phyloP scores from a whole-genome alignment of 2,888 invertebrate genomes.

The Digitonthophagus gazella region DNA sequence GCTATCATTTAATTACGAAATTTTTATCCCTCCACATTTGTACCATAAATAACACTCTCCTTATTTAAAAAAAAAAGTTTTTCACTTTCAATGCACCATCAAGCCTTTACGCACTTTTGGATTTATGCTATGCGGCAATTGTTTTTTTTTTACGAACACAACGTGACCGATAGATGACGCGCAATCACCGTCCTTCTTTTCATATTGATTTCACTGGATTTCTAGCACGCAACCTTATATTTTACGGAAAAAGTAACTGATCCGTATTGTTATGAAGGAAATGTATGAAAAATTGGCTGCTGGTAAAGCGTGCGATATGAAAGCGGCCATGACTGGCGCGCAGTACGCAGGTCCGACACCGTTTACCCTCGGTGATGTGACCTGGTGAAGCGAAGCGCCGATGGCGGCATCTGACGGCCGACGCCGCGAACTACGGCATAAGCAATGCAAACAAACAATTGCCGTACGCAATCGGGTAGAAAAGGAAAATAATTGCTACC shows the following conservation, averaged over 20 bases:
- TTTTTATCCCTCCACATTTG: neutral
- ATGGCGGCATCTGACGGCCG: slow-evolving; percentile 22
- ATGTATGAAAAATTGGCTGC: neutral
- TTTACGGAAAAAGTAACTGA: neutral
- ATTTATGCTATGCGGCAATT: neutral
- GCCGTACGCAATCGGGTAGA: neutral
- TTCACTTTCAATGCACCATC: neutral
- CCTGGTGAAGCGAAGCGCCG: neutral
- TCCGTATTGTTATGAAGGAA: neutral
- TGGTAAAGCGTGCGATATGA: slow-evolving; percentile 16
- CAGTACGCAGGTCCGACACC: slow-evolving; percentile 12
- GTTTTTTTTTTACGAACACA: neutral
- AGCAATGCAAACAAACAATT: slow-evolving; percentile 14
- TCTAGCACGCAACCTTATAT: neutral
- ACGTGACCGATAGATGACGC: neutral
- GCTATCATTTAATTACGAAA: neutral
- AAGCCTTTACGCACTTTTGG: neutral
- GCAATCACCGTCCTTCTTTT: neutral
- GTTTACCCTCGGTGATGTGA: slow-evolving; percentile 8
- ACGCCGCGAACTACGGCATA: neutral
- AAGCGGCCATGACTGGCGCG: slow-evolving; percentile 3
- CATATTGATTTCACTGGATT: neutral
- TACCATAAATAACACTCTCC: neutral
- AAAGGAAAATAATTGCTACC: neutral
- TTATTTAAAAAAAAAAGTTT: neutral